phyloP scores from a whole-genome alignment of 2,113 vertebrate species.

The Sardina pilchardus region DNA sequence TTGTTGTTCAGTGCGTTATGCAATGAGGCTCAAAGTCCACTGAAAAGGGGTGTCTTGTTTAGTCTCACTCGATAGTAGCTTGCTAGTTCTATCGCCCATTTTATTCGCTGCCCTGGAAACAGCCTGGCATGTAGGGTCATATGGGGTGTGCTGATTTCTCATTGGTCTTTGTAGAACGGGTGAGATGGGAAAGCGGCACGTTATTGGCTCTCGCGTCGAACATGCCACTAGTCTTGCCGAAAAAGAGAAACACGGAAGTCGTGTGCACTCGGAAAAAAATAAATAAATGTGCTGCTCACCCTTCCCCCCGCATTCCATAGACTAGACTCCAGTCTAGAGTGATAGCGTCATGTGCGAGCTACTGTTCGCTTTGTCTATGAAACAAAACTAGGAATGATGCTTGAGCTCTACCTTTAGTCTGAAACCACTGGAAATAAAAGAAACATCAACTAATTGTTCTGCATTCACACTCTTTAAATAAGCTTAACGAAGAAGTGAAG shows the following conservation, averaged over 20 bases:
- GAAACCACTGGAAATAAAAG: not conserved
- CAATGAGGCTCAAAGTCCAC: not conserved
- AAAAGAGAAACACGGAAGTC: conserved; percentile 79
- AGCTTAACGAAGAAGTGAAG: too few relatives aligned
- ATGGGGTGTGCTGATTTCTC: conserved; percentile 43
- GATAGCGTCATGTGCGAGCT: conserved; percentile 5
- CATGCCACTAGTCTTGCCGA: conserved; percentile 73
- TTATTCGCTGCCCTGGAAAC: conserved; percentile 57
- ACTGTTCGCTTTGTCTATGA: conserved; percentile 2
- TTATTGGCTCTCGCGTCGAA: conserved; percentile 73
- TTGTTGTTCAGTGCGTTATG: conserved; percentile 24
- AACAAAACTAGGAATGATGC: not conserved
- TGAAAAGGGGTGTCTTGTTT: conserved; percentile 48
- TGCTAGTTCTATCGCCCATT: conserved; percentile 27
- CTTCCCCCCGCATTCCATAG: conserved; percentile 44
- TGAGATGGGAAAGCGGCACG: conserved; percentile 71
- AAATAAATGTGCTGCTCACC: conserved; percentile 23
- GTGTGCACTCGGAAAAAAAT: conserved; percentile 40
- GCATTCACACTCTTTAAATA: not conserved
- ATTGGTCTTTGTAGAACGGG: conserved; percentile 89
- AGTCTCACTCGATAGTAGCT: conserved; percentile 14
- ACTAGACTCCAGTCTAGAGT: not conserved
- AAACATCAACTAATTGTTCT: not conserved
- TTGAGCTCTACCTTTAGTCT: not conserved
- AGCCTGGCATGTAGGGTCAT: conserved; percentile 46